Conservation (phyloP, 2,888 invertebrate species). For the Rugalucina vietnamica region DNA sequence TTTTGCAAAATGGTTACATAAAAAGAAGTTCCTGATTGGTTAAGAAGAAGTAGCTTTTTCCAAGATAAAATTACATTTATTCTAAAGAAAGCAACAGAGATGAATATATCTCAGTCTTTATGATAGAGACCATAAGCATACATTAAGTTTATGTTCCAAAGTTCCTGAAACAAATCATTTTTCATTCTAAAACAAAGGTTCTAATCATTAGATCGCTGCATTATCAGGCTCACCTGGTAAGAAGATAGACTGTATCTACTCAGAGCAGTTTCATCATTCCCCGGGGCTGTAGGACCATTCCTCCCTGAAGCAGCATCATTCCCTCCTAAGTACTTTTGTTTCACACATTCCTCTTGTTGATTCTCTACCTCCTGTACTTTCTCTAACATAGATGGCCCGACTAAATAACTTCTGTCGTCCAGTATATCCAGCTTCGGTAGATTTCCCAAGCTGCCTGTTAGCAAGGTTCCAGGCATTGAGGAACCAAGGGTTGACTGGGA, state of each 20-base stretch:
- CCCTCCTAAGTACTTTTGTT: background rate
- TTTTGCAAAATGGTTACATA: too few species aligned
- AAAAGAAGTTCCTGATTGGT: too few species aligned
- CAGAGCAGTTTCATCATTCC: background rate
- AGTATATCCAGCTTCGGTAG: conserved; percentile 23
- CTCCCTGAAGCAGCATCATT: background rate
- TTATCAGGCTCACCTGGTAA: background rate
- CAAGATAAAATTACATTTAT: too few species aligned
- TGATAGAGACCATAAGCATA: too few species aligned
- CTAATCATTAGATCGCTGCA: too few species aligned
- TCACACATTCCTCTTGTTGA: background rate
- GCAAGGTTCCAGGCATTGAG: background rate
- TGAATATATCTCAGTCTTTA: too few species aligned
- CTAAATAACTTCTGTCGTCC: conserved; percentile 8
- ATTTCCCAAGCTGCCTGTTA: conserved; percentile 23
- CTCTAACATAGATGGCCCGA: conserved; percentile 1
- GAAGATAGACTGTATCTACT: background rate
- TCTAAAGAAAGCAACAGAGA: too few species aligned
- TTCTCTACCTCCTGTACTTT: conserved; percentile 15
- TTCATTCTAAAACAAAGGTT: too few species aligned
- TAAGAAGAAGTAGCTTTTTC: too few species aligned
- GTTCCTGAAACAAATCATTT: too few species aligned
- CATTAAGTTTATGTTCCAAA: too few species aligned
- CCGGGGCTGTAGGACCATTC: background rate
- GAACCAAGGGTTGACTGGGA: background rate